Conservation (phyloP, 2,797 vertebrate genomes). For the Cebuella pygmaea region DNA sequence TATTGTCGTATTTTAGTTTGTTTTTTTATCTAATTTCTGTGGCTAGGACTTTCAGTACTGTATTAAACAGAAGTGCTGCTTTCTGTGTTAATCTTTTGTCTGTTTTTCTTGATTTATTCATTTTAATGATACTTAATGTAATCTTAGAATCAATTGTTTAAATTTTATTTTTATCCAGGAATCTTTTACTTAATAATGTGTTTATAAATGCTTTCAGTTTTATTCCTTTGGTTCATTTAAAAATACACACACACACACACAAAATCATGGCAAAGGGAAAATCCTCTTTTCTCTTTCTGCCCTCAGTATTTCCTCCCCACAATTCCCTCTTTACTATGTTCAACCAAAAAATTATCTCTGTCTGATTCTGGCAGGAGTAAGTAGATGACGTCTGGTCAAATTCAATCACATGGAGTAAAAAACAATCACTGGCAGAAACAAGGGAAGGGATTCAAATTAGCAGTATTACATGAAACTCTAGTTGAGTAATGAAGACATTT, state of each 20-base stretch:
- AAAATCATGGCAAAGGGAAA: not conserved
- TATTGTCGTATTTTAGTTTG: not conserved
- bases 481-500: not conserved
- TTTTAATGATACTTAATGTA: not conserved
- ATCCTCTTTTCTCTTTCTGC: not conserved
- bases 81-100: not conserved
- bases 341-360: not conserved
- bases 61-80: not conserved
- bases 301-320: not conserved
- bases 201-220: not conserved
- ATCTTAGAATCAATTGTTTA: not conserved
- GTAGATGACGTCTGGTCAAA: not conserved
- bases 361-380: not conserved
- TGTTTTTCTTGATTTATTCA: not conserved
- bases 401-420: not conserved
- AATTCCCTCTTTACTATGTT: not conserved
- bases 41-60: not conserved
- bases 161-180: not conserved
- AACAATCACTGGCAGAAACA: not conserved
- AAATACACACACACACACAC: not conserved
- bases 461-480: not conserved
- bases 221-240: not conserved
- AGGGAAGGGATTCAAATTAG: not conserved
- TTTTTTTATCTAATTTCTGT: not conserved
- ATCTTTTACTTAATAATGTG: not conserved